Conservation (phyloP, 2,888 invertebrate species). For the Apamea sordens region DNA sequence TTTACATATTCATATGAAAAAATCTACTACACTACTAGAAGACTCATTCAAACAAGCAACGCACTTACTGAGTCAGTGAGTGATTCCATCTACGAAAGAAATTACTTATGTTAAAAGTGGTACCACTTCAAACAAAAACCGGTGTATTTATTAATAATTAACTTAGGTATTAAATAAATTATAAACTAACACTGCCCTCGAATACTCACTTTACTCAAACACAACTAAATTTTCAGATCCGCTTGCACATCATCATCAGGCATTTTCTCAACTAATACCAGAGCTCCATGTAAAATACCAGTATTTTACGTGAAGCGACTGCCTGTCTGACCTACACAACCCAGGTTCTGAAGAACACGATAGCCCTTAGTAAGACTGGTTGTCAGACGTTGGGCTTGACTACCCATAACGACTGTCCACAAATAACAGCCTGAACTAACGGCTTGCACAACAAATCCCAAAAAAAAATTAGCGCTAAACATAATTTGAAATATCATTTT, state of each 20-base stretch:
- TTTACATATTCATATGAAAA: neutral
- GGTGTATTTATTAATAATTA: conserved; percentile 21
- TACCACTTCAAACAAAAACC: conserved; percentile 26
- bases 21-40: conserved; percentile 4
- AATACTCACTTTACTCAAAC: neutral
- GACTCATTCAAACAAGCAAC: conserved; percentile 44
- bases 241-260: neutral
- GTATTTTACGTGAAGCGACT: neutral
- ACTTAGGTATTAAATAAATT: neutral
- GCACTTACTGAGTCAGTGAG: conserved; percentile 71
- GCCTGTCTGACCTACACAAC: neutral
- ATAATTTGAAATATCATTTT: neutral
- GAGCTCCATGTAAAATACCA: neutral
- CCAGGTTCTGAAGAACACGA: neutral
- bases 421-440: neutral
- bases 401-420: neutral
- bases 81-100: conserved; percentile 69
- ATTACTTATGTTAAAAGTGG: conserved; percentile 52
- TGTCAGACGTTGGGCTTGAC: neutral
- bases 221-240: neutral
- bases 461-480: too few relatives aligned
- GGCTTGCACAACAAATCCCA: neutral
- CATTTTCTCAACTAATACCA: neutral
- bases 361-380: neutral
- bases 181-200: neutral